A percentile compares a stretch with the other conserved stretches of the same genome.
Conservation (phyloP, 37 sponge, comb jelly and placozoan species). For the Geodia barretti region DNA sequence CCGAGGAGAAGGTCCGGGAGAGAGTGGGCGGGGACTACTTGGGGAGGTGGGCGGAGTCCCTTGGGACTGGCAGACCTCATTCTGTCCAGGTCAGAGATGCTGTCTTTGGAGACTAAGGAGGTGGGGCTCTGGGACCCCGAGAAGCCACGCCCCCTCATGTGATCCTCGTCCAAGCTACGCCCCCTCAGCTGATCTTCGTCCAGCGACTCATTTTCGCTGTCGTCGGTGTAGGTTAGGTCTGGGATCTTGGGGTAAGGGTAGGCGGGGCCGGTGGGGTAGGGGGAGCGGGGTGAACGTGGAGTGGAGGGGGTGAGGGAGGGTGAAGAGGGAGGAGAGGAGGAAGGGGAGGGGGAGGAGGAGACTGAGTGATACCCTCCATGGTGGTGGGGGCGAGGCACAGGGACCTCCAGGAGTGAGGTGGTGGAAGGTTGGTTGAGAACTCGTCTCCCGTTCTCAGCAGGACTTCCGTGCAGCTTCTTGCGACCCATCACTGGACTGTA, state of each 20-base stretch:
- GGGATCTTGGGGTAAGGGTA: not conserved
- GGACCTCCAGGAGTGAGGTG: conserved; percentile 43
- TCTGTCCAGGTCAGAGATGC: conserved; percentile 40
- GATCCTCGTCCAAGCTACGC: not conserved
- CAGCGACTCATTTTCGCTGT: conserved; percentile 15
- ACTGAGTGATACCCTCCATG: conserved; percentile 28
- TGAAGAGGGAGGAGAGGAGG: conserved; percentile 49
- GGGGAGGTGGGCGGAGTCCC: conserved; percentile 50
- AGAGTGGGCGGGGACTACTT: conserved; percentile 47
- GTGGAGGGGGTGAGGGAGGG: conserved; percentile 33
- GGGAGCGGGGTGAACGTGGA: conserved; percentile 58
- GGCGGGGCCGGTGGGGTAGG: conserved; percentile 13
- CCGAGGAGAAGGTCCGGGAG: conserved; percentile 52
- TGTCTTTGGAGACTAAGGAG: conserved; percentile 15
- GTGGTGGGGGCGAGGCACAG: conserved; percentile 9
- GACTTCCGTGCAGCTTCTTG: conserved; percentile 8
- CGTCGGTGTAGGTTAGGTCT: conserved; percentile 1
- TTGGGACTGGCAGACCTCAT: not conserved
- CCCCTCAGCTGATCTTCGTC: not conserved
- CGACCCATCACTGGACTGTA: conserved; percentile 50
- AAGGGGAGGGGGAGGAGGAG: conserved; percentile 53
- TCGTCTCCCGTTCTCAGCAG: conserved; percentile 11
- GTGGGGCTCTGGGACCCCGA: conserved; percentile 6
- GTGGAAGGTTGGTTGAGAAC: conserved; percentile 11
- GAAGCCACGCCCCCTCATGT: too few relatives aligned